Base-by-base conservation (phyloP, 2,113 vertebrate species). In the Hassar affinis region DNA sequence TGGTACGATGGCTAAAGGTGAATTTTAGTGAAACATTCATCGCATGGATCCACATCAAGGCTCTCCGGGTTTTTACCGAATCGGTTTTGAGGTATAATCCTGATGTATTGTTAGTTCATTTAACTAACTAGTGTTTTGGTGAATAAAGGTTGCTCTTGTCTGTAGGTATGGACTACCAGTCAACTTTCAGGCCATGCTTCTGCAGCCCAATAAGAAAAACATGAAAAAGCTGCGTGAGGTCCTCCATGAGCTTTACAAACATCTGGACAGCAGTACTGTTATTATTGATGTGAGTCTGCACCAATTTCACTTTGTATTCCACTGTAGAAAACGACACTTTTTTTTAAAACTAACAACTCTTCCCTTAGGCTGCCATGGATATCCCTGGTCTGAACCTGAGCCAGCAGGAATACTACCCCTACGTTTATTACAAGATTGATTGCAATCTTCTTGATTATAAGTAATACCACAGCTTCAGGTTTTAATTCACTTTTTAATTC, bases 1-100 rank as follows among this genome's bases (percentile, higher is more conserved):
- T 99, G n/a, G 97, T 99, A 69, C 95, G 97, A 84, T 99, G 98
- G 98, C 94, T 99, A 88, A 99, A 99, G 92, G 98, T 99, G 61
- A 99, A 99, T 95, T 99, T 99, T 94, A 98, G 97, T 86, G 98
- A 99, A 94, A 97, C 97, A 35, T 99, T 99, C 90, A 99, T 99
- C 83, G 97, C 97, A 0, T 99, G 98, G 98, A 98, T 98, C 92
- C 98, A 99, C 77, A 97, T 99, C 88, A 99, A 99, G 94, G 98
- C 97, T 0, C 92, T 99, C 35, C 88, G 96, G 87, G 97, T 99
- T 83, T 99, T 99, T 91, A 98, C 99, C 85, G 98, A 99, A 87
- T 99, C 98, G 76, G 98, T 99, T 90, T 92, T 99, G 91, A 97
- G 98, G 97, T 99, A 94, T 3, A 45, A 18, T 7, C 7, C 30